Evolutionary conservation across 2,888 invertebrate genomes (phyloP), one percentile per base, ranked within the genome.

Genomic region (Pomacea canaliculata): DNA sequence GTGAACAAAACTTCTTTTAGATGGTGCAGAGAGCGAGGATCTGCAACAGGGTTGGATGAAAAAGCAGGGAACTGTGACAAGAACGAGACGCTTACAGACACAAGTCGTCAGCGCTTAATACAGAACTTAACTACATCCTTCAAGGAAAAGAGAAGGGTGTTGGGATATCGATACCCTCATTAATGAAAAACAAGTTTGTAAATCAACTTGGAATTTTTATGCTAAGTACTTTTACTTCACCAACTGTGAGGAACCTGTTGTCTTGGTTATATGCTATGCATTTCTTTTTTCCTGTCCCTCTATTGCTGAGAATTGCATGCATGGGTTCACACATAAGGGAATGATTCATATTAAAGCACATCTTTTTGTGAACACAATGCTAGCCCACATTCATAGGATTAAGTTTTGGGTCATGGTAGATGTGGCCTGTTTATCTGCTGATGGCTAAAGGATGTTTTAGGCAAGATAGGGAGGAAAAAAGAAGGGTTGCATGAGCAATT

Each of bases 21-120:
- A 95, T 94, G 89, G 93, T 93, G 82, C 95, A 95, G 90, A 90
- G 94, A 95, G 85, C 92, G 94, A 69, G 96, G 96, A 96, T 90
- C 92, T 96, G 59, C 94, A 95, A 89, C 93, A 94, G 10, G 93
- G 51, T 90, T 96, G 68, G 96, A 96, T 90, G 96, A 96, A 88
- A 88, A 96, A 96, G 87, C 96, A 96, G 87, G 96, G 96, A 87
- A 90, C 95, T 59, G 93, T 94, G 27, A 94, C 93, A 9, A 9
- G 96, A 96, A 88, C 92, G 96, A 78, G 96, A 96, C 90, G 95
- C 95, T 48, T 96, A 95, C 88, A 95, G 95, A 88, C 94, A 93
- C 84, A 96, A 96, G 92, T 94, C n/a, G 95, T 7, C 95, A 95
- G 87, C 92, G 16, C 92, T 96, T 46, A 96, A 96, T 90, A 94